Evolutionary conservation across 2,797 vertebrate species (phyloP), one percentile per base, ranked within the genome.

Genomic region (Anniella stebbinsi): DNA sequence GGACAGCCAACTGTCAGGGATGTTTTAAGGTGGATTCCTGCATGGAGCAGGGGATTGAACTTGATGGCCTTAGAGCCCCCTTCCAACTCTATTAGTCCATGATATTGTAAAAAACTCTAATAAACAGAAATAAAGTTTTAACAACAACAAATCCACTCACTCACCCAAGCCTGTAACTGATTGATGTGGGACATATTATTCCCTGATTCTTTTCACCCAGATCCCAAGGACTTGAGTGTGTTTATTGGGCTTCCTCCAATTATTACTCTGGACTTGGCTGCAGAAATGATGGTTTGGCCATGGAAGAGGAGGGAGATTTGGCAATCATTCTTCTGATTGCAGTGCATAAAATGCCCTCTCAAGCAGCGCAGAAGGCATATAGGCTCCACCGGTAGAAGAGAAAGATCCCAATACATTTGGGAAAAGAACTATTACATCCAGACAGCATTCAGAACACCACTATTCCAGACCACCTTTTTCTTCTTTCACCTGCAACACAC

Each of bases 301-400:
- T 0, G 3, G 86, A 48, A 25, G 12, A 21, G 1, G 1, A 54
- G 23, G 45, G 86, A 83, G 90, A 84, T 51, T 0, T 0, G 36
- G 84, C 80, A 90, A 88, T 48, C 0, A 0, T 1, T 51, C 0
- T 0, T 38, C 0, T 0, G 33, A 23, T 0, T 2, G 30, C 25
- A 48, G 21, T 0, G 0, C 23, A 76, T 48, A 78, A 15, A 82
- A 38, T 0, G 23, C 3, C 0, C 75, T 76, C 84, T 51, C 83
- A 17, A 45, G 13, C 0, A 4, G 18, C 78, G 8, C 41, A 80
- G 90, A 33, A 60, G 23, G 21, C 10, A 45, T 4, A 45, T 10
- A 10, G 38, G 15, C 1, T 30, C 10, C 0, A 48, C 45, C 1
- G 1, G 66, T 63, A 10, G 82, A 17, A 70, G 25, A 67, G 70